Evolutionary conservation across 2,888 invertebrate species (phyloP).

Genomic region (Drosophila austrosaltans): DNA sequence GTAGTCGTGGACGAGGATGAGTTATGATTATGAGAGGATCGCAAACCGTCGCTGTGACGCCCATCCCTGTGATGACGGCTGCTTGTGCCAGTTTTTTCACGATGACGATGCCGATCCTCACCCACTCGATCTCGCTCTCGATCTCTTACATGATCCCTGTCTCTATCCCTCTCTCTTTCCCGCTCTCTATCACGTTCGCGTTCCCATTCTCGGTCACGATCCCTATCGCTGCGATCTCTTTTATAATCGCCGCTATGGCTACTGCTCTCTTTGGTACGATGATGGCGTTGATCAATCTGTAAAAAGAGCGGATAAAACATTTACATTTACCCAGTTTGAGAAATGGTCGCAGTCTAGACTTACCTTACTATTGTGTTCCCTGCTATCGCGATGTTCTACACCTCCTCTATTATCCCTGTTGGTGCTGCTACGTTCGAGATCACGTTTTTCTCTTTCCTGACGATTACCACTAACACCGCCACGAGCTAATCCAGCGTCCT

Average conservation of each 20-base stretch:
- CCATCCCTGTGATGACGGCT: conserved; percentile 44
- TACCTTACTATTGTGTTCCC: conserved; percentile 57
- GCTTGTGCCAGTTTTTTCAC: conserved; percentile 36
- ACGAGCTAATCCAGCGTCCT: conserved; percentile 37
- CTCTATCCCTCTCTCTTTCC: conserved; percentile 5
- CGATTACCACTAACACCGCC: not conserved
- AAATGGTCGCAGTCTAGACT: conserved; percentile 2
- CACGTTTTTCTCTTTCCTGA: conserved; percentile 38
- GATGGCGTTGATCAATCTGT: conserved; percentile 66
- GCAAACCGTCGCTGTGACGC: conserved; percentile 51
- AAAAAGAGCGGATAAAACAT: not conserved
- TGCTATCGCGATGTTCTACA: conserved; percentile 29
- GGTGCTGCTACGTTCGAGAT: conserved; percentile 17
- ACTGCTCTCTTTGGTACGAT: conserved; percentile 65
- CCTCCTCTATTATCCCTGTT: conserved; percentile 40
- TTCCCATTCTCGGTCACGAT: conserved; percentile 61
- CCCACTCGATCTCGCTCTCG: conserved; percentile 24
- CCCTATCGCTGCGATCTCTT: conserved; percentile 50
- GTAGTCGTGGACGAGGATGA: conserved; percentile 40
- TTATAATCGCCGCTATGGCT: conserved; percentile 32
- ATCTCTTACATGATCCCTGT: conserved; percentile 32
- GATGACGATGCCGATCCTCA: conserved; percentile 23
- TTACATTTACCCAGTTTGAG: not conserved
- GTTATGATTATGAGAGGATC: conserved; percentile 45
- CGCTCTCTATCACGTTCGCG: conserved; percentile 1